Conservation (phyloP, 1,140 invertebrate species). For the Drosophila melanica region DNA sequence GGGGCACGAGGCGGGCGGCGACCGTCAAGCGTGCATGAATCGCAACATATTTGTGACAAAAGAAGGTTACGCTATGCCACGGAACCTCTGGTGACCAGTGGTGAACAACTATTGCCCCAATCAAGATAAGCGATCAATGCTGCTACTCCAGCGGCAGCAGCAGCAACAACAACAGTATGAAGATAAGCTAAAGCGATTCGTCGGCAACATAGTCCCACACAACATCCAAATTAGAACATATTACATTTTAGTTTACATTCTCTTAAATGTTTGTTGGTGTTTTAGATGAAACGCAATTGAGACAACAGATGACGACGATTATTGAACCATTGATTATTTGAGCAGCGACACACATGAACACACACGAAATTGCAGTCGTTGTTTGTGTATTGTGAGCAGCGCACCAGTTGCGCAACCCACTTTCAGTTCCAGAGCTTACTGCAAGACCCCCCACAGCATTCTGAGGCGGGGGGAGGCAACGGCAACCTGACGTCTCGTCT, state of each 20-base stretch:
- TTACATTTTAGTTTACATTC: constrained; percentile 83
- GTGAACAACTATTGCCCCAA: constrained; percentile 77
- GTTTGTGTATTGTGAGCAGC: constrained; percentile 21
- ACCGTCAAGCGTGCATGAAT: constrained; percentile 35
- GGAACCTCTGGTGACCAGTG: constrained; percentile 84
- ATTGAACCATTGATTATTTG: constrained; percentile 69
- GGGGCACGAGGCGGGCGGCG: background rate
- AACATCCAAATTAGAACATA: constrained; percentile 78
- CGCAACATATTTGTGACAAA: constrained; percentile 83
- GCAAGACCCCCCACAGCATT: constrained; percentile 4
- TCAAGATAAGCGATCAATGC: constrained; percentile 70
- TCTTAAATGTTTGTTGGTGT: constrained; percentile 81
- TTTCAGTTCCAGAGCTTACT: constrained; percentile 35
- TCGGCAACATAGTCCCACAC: constrained; percentile 75
- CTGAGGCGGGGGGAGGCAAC: background rate
- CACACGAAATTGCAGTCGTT: background rate
- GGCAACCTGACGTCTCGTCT: background rate
- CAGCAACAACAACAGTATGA: constrained; percentile 52
- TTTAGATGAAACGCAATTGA: constrained; percentile 84
- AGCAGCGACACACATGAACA: constrained; percentile 17
- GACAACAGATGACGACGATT: constrained; percentile 80
- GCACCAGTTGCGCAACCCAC: background rate
- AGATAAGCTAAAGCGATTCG: constrained; percentile 68
- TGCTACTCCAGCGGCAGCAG: constrained; percentile 45
- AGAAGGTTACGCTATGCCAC: constrained; percentile 83